Percentiles rank a stretch among this genome's conserved stretches.
Evolutionary conservation across 2,888 invertebrate genomes (phyloP).

Genomic region (Corbicula japonica): DNA sequence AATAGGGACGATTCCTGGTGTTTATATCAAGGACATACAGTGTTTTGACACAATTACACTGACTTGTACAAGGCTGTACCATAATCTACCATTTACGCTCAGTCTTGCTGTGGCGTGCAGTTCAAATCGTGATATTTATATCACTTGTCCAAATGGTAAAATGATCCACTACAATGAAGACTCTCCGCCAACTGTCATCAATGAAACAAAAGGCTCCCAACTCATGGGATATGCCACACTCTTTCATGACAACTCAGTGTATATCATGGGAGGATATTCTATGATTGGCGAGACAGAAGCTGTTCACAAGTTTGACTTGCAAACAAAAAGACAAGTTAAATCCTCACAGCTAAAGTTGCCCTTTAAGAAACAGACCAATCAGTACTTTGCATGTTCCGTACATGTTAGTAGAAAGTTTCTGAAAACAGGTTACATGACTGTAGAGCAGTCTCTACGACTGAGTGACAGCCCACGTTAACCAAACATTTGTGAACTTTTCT

Average conservation of each 20-base stretch:
- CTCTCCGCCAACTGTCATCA: slow-evolving; percentile 45
- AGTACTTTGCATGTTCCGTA: slow-evolving; percentile 55
- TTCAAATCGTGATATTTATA: slow-evolving; percentile 55
- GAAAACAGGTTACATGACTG: slow-evolving; percentile 9
- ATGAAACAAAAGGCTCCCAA: slow-evolving; percentile 40
- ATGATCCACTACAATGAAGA: slow-evolving; percentile 58
- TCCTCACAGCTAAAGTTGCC: slow-evolving; percentile 61
- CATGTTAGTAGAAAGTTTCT: slow-evolving; percentile 50
- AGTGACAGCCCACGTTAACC: slow-evolving; percentile 1
- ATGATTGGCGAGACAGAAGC: slow-evolving; percentile 49
- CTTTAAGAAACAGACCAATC: slow-evolving; percentile 63
- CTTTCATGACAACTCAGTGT: slow-evolving; percentile 51
- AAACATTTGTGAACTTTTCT: too few relatives aligned
- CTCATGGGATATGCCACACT: slow-evolving; percentile 64
- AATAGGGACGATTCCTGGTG: slow-evolving; percentile 65
- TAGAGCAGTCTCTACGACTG: neutral
- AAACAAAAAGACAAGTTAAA: slow-evolving; percentile 28
- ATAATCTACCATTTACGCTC: slow-evolving; percentile 60
- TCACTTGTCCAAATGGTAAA: slow-evolving; percentile 67
- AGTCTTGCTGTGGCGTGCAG: slow-evolving; percentile 57
- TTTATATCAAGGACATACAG: slow-evolving; percentile 74
- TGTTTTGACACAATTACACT: slow-evolving; percentile 70
- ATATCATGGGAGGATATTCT: slow-evolving; percentile 66
- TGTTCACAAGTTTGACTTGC: slow-evolving; percentile 59
- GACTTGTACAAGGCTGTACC: slow-evolving; percentile 59